Evolutionary conservation across 2,113 vertebrate genomes (phyloP).

Genomic region (Fregetta grallaria): DNA sequence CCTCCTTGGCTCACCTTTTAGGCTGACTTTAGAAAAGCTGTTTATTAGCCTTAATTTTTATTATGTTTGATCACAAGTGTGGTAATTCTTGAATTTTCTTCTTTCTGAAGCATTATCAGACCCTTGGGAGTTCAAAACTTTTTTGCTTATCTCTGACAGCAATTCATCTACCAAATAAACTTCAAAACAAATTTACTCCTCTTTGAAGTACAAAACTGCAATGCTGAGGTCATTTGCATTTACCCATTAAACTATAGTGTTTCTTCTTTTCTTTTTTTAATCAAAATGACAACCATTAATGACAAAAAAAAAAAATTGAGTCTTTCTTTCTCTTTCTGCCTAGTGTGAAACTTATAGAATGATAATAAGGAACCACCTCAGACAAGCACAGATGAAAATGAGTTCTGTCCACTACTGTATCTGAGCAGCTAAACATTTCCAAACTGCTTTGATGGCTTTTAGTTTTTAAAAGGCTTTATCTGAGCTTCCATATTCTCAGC

Average conservation of each 20-base stretch:
- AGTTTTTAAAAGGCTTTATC: conserved; percentile 1
- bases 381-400: conserved; percentile 4
- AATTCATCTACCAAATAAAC: conserved; percentile 53
- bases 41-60: conserved; percentile 42
- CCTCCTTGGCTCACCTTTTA: neutral
- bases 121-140: conserved; percentile 32
- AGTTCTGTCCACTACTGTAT: conserved; percentile 4
- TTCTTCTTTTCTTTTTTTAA: neutral
- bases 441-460: neutral
- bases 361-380: conserved; percentile 16
- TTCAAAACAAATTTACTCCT: conserved; percentile 45
- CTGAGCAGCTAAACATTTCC: conserved; percentile 27
- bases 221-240: conserved; percentile 28
- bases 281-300: conserved; percentile 48
- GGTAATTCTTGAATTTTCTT: conserved; percentile 16
- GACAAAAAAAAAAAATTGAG: conserved; percentile 15
- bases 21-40: neutral
- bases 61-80: neutral
- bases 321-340: neutral
- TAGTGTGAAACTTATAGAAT: neutral
- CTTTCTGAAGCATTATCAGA: conserved; percentile 24
- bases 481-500: conserved; percentile 46
- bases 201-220: conserved; percentile 53
- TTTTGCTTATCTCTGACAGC: conserved; percentile 55
- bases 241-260: conserved; percentile 40